Conservation (phyloP, 2,888 invertebrate species). For the Atherix ibis region DNA sequence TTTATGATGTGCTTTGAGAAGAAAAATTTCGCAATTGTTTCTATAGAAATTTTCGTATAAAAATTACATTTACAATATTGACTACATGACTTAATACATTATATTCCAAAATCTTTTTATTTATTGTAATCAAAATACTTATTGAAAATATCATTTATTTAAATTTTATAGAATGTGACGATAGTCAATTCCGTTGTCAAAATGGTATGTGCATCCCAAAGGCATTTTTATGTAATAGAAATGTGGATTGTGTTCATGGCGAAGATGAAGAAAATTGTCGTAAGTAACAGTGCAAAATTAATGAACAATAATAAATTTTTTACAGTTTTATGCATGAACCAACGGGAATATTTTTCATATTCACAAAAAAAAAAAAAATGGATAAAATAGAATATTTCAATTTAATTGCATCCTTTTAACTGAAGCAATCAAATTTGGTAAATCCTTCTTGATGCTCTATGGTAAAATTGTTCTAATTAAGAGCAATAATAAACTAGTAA, state of each 20-base stretch:
- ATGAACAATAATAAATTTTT: constrained; percentile 3
- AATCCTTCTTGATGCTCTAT: constrained; percentile 5
- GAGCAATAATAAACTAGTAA: no score
- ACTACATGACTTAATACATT: no score
- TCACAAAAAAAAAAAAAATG: no score
- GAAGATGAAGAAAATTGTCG: constrained; percentile 41
- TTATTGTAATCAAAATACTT: no score
- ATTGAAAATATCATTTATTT: no score
- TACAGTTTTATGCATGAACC: constrained; percentile 4
- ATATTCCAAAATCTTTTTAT: no score
- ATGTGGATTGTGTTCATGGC: constrained; percentile 39
- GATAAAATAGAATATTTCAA: background rate
- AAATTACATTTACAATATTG: no score
- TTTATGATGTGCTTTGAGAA: no score
- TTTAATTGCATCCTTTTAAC: constrained; percentile 7
- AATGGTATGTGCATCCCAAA: constrained; percentile 43
- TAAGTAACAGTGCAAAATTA: constrained; percentile 19
- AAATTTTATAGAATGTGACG: no score
- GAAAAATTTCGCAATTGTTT: no score
- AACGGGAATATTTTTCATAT: no score
- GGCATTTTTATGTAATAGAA: constrained; percentile 37
- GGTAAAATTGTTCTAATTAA: background rate
- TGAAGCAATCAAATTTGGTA: constrained; percentile 1
- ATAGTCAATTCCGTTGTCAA: constrained; percentile 42
- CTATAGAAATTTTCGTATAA: no score